These are phyloP conservation scores for Epinotia bilunana DNA, from an alignment of 2,888 invertebrate species.

Conservation along the genomic window DNA sequence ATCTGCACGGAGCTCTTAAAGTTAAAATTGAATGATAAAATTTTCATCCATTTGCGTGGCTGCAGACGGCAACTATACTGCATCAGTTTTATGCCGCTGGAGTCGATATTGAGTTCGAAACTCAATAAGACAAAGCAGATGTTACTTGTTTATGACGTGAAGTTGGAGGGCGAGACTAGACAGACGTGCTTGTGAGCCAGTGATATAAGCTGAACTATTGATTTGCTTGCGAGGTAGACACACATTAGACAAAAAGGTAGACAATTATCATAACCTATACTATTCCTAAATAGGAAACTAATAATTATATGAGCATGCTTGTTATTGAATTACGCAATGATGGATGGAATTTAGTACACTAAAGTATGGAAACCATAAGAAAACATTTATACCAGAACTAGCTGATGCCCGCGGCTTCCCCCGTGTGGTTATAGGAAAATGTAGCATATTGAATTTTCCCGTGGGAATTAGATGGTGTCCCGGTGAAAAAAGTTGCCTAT, in stretches of 20 bases:
- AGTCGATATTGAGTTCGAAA: constrained; percentile 43
- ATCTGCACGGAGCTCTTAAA: background rate
- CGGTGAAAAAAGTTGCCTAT: no score
- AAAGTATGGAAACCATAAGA: no score
- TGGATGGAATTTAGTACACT: no score
- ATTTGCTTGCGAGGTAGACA: background rate
- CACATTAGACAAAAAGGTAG: background rate
- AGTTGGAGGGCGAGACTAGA: constrained; percentile 31
- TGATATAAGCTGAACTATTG: background rate
- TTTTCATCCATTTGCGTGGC: constrained; percentile 16
- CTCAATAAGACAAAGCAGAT: constrained; percentile 45
- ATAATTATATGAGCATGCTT: no score
- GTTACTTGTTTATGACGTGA: constrained; percentile 43
- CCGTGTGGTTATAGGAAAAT: no score
- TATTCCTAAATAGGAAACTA: no score
- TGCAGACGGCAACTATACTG: constrained; percentile 24
- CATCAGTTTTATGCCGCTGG: constrained; percentile 26
- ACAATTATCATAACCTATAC: no score
- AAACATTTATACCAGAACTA: no score
- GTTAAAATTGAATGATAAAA: constrained; percentile 13
- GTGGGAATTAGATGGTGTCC: no score
- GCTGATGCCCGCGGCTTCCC: no score
- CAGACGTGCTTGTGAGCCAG: constrained; percentile 13
- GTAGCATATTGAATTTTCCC: no score
- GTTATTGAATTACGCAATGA: no score